Evolutionary conservation across 2,797 vertebrate species (phyloP).

Genomic region (Rhinogobio ventralis): DNA sequence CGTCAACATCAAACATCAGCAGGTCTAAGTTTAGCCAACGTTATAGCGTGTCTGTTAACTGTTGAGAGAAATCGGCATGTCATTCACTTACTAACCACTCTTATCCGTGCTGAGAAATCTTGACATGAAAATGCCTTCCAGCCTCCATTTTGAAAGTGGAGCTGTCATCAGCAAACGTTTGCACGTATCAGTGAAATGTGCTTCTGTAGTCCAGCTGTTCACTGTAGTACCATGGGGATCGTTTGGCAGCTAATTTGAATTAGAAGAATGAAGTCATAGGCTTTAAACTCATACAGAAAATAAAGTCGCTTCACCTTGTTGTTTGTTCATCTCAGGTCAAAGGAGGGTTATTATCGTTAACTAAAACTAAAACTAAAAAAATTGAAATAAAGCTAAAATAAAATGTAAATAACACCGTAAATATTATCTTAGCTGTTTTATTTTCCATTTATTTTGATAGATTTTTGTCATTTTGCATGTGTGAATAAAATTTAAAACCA

Average conservation of each 20-base stretch:
- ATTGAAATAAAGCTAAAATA: not conserved
- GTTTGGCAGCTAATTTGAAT: conserved; percentile 79
- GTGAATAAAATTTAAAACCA: not conserved
- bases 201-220: conserved; percentile 70
- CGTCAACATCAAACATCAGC: conserved; percentile 62
- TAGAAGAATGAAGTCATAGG: conserved; percentile 68
- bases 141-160: conserved; percentile 70
- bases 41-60: conserved; percentile 43
- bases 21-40: conserved; percentile 52
- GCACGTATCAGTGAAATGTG: conserved; percentile 35
- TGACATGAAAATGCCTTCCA: conserved; percentile 65
- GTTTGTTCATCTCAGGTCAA: not conserved
- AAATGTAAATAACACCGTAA: no score
- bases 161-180: conserved; percentile 50
- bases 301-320: not conserved
- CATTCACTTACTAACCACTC: conserved; percentile 17
- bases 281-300: not conserved
- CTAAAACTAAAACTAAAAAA: not conserved
- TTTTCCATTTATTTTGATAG: no score
- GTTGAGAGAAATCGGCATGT: not conserved
- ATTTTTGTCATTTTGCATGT: not conserved
- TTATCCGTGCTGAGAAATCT: conserved; percentile 4
- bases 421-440: no score
- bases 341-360: not conserved
- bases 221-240: conserved; percentile 60